phyloP scores from a whole-genome alignment of 2,113 vertebrate species.

The Melanerpes formicivorus region DNA sequence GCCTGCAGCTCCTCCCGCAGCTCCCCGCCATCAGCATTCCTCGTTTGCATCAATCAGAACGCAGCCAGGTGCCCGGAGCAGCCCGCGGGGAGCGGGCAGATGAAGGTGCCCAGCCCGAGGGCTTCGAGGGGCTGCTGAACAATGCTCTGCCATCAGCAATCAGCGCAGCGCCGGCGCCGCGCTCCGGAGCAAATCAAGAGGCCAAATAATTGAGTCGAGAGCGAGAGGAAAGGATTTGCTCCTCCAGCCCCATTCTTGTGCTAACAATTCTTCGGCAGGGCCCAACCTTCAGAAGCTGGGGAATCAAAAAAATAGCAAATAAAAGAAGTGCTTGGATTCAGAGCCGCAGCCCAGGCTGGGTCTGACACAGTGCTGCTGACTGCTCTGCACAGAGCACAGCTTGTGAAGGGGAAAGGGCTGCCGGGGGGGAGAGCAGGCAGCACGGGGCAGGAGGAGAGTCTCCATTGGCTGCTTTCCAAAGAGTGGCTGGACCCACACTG shows the following conservation, averaged over 20 bases:
- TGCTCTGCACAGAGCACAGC: not conserved
- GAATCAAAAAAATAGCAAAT: slow-evolving; percentile 36
- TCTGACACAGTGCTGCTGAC: slow-evolving; percentile 31
- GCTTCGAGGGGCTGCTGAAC: not conserved
- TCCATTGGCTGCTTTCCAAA: not conserved
- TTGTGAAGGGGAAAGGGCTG: not conserved
- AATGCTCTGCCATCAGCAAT: slow-evolving; percentile 68
- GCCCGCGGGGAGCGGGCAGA: not conserved
- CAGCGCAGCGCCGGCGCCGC: slow-evolving; percentile 20
- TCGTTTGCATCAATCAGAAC: not conserved
- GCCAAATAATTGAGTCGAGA: slow-evolving; percentile 67
- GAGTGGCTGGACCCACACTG: accelerated
- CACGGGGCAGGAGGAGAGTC: not conserved
- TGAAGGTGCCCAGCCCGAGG: not conserved
- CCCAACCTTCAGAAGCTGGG: slow-evolving; percentile 49
- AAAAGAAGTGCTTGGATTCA: slow-evolving; percentile 58
- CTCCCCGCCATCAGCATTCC: not conserved
- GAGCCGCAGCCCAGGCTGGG: slow-evolving; percentile 14
- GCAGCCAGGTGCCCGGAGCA: not conserved
- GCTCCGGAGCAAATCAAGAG: slow-evolving; percentile 63
- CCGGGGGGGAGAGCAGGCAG: not conserved
- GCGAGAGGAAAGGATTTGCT: slow-evolving; percentile 51
- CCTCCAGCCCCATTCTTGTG: slow-evolving; percentile 66
- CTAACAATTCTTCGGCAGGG: slow-evolving; percentile 56
- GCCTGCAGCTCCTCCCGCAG: not conserved